Conservation (phyloP, 1,140 invertebrate genomes). For the Thereuonema tuberculata region DNA sequence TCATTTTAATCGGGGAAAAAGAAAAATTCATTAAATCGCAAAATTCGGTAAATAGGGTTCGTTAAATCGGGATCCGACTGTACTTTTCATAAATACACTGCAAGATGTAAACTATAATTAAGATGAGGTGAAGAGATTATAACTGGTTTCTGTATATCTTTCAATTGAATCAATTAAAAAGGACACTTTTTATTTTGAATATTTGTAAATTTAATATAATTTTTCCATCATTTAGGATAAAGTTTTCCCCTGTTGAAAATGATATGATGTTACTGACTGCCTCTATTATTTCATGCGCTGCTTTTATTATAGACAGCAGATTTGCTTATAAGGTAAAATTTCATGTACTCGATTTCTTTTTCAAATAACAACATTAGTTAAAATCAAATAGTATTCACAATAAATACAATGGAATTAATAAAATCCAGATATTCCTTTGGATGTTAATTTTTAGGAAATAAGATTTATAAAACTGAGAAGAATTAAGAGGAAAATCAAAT, state of each 20-base stretch:
- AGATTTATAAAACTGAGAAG: no score
- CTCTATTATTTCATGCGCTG: conserved; percentile 19
- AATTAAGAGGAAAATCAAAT: no score
- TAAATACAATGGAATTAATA: background rate
- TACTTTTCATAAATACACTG: no score
- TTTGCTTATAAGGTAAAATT: background rate
- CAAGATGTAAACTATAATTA: no score
- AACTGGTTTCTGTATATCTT: background rate
- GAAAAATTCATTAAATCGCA: no score
- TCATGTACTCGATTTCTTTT: background rate
- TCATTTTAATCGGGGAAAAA: no score
- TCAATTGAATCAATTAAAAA: background rate
- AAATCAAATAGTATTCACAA: background rate
- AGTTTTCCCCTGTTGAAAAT: conserved; percentile 17
- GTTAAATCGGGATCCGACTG: no score
- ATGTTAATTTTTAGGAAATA: background rate
- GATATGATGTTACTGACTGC: conserved; percentile 21
- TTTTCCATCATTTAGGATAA: conserved; percentile 4
- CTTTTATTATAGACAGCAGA: background rate
- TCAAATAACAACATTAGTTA: background rate
- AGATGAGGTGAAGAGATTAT: no score
- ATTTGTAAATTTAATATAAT: no score
- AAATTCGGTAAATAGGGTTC: conserved; percentile 1
- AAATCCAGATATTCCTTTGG: background rate
- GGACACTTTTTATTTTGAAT: background rate